These are phyloP conservation scores for Narcine bancroftii DNA, from an alignment of 2,113 vertebrate genomes.

Conservation along the genomic window DNA sequence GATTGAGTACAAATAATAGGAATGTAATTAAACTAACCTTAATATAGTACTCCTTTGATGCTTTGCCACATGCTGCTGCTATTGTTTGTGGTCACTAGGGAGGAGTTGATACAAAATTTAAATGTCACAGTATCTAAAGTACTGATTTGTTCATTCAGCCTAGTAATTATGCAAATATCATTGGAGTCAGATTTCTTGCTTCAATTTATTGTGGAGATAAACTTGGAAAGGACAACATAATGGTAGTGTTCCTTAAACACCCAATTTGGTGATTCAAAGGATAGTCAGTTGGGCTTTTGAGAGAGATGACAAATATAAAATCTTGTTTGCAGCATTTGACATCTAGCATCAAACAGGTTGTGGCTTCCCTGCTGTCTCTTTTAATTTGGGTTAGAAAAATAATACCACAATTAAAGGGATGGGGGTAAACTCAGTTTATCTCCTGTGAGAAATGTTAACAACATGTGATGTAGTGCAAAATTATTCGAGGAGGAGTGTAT, in stretches of 20 bases:
- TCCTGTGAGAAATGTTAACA: neutral
- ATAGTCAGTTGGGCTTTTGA: neutral
- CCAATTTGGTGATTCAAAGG: constrained; percentile 12
- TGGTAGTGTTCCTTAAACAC: neutral
- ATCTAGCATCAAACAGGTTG: neutral
- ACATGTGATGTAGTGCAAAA: neutral
- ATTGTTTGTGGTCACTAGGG: neutral
- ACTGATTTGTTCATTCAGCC: neutral
- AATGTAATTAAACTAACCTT: neutral
- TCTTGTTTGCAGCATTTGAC: neutral
- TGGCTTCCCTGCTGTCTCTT: neutral
- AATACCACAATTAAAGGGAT: neutral
- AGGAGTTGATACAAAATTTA: neutral
- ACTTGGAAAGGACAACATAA: neutral
- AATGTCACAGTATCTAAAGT: neutral
- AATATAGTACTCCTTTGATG: neutral
- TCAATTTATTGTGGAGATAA: constrained; percentile 4
- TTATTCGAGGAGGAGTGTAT: neutral
- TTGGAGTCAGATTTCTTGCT: neutral
- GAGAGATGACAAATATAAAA: neutral
- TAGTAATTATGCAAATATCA: no score
- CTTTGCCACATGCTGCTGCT: neutral
- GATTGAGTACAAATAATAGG: neutral
- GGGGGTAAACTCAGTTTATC: neutral
- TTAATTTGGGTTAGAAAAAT: neutral